Percentiles rank a stretch among this genome's conserved stretches.
Evolutionary conservation across 2,113 vertebrate genomes (phyloP).

Genomic region (Tenrec ecaudatus): DNA sequence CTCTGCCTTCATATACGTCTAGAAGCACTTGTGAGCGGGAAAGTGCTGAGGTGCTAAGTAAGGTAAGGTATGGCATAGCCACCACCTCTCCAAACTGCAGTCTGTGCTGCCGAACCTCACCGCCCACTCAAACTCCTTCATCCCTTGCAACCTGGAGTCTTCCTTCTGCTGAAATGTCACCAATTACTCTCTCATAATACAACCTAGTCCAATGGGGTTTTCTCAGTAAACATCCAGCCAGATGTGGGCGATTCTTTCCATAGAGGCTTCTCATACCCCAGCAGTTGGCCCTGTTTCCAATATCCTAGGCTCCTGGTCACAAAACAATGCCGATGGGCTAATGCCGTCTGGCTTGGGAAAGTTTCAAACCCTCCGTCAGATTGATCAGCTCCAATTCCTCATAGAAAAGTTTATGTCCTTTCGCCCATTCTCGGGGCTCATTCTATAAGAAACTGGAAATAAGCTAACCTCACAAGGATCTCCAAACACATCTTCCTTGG

Average conservation of each 20-base stretch:
- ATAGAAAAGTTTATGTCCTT: background rate
- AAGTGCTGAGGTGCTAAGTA: background rate
- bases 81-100: background rate
- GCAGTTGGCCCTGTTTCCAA: constrained; percentile 7
- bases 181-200: background rate
- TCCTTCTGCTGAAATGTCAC: background rate
- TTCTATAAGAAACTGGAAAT: background rate
- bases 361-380: background rate
- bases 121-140: constrained; percentile 13
- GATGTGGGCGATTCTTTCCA: background rate
- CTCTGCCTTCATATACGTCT: background rate
- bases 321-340: constrained; percentile 9
- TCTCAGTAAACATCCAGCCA: background rate
- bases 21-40: background rate
- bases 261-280: background rate
- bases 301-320: background rate
- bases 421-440: background rate
- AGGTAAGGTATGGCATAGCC: background rate
- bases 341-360: constrained; percentile 15
- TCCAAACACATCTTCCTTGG: background rate
- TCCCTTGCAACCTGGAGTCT: background rate
- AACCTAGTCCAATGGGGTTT: background rate
- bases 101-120: background rate
- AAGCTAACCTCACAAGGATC: background rate
- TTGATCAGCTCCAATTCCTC: background rate